Evolutionary conservation across 2,888 invertebrate genomes (phyloP), one percentile per base, ranked within the genome.

Genomic region (Deroplatys truncata): DNA sequence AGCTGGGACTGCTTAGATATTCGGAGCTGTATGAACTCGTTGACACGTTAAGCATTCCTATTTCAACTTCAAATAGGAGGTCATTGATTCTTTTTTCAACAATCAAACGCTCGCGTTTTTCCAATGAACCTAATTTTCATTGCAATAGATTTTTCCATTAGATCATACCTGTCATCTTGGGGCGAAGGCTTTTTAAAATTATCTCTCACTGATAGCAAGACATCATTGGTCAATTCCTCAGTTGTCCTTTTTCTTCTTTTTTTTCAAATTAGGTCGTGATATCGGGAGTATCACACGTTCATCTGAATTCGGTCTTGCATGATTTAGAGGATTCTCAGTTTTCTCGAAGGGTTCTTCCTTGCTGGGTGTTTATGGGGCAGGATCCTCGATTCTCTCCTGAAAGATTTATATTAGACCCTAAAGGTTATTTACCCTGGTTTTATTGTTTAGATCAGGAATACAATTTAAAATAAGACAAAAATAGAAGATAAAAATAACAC

Each of bases 221-320:
- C 5, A 82, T 82, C 87, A 87, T 87, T 87, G 82, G 82, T 87
- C 82, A 87, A 87, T 87, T 87, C 87, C 87, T 29, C 87, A 82
- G 87, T 29, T 87, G 9, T 87, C 28, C 16, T 29, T 87, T 16
- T 82, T 82, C n/a, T 2, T 86, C 5, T 31, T 31, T 31, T 31
- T 31, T 5, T 31, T 31, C 86, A 86, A 82, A 87, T 28, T 87
- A 87, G 87, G 82, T 87, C 28, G 5, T 87, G 87, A 87, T 87
- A 82, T 87, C 82, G 35, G 49, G 86, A 86, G 49, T 86, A 86
- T 31, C 56, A 1, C 35, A 8, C 35, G 28, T 56, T 86, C 86
- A 56, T 16, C n/a, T 8, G 49, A 43, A 9, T 43, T 86, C 43
- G 1, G 29, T 86, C 28, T 86, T 28, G 82, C 86, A 82, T 28